A percentile compares a stretch with the other conserved stretches of the same genome.
These are phyloP conservation scores for Hydraecia micacea DNA, from an alignment of 2,888 invertebrate genomes.

Conservation along the genomic window DNA sequence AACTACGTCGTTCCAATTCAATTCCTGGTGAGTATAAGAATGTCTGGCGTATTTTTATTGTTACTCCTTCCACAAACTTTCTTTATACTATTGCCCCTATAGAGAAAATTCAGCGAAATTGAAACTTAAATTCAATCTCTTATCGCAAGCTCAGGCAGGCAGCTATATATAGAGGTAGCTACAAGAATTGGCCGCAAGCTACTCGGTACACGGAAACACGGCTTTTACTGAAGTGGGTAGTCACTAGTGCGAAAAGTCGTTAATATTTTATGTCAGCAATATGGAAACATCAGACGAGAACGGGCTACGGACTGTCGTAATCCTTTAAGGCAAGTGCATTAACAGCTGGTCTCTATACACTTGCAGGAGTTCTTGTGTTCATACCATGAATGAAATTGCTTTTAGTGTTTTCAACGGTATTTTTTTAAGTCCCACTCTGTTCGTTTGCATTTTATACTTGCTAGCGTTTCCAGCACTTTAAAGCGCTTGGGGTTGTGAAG, in stretches of 20 bases:
- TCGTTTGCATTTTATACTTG: conserved; percentile 44
- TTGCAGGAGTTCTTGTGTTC: conserved; percentile 16
- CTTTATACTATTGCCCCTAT: conserved; percentile 13
- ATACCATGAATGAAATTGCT: conserved; percentile 39
- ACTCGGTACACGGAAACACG: conserved; percentile 30
- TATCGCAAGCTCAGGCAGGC: conserved; percentile 44
- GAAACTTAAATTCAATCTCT: conserved; percentile 54
- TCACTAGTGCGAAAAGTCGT: conserved; percentile 54
- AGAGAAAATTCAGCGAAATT: conserved; percentile 47
- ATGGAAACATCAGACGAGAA: conserved; percentile 45
- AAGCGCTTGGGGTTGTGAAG: conserved; percentile 50
- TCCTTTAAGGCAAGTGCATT: conserved; percentile 50
- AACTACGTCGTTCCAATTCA: conserved; percentile 36
- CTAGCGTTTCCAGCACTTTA: conserved; percentile 48
- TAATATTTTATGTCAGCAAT: conserved; percentile 61
- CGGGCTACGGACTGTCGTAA: conserved; percentile 40
- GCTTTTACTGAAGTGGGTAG: conserved; percentile 48
- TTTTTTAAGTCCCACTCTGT: conserved; percentile 36
- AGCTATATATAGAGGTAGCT: conserved; percentile 15
- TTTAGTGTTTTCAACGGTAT: conserved; percentile 41
- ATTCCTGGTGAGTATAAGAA: conserved; percentile 43
- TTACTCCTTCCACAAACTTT: conserved; percentile 27
- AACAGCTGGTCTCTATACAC: conserved; percentile 47
- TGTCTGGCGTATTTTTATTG: conserved; percentile 38
- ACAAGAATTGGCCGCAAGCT: conserved; percentile 49